These are phyloP conservation scores for Lepus timidus DNA, from an alignment of 2,113 vertebrate genomes.

Conservation along the genomic window DNA sequence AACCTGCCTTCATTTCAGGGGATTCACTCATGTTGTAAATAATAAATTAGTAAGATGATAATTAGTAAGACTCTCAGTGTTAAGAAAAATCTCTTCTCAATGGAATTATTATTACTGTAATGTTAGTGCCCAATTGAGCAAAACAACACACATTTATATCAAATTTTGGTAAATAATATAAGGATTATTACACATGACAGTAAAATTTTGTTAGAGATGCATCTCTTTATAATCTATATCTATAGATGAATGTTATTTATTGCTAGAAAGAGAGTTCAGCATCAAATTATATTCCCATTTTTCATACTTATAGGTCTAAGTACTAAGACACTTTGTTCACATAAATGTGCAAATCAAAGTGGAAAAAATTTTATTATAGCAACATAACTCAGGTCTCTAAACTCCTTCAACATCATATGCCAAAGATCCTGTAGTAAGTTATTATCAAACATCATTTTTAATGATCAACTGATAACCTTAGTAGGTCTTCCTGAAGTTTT, in stretches of 20 bases:
- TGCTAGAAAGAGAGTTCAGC: constrained; percentile 32
- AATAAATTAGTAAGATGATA: background rate
- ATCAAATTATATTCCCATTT: constrained; percentile 37
- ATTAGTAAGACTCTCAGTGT: background rate
- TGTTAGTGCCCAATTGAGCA: constrained; percentile 1
- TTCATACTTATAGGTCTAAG: constrained; percentile 37
- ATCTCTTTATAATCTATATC: constrained; percentile 3
- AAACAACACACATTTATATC: constrained; percentile 27
- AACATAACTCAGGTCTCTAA: constrained; percentile 21
- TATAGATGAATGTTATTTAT: constrained; percentile 44
- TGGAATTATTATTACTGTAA: constrained; percentile 36
- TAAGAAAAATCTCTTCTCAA: constrained; percentile 36
- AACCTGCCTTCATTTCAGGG: background rate
- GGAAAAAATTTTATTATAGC: constrained; percentile 39
- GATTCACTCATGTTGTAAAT: background rate
- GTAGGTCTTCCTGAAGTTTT: constrained; percentile 21
- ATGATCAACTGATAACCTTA: constrained; percentile 37
- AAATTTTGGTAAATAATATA: constrained; percentile 36
- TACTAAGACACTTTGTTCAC: constrained; percentile 18
- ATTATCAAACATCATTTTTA: constrained; percentile 49
- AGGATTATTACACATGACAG: constrained; percentile 51
- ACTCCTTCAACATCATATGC: background rate
- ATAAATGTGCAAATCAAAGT: constrained; percentile 40
- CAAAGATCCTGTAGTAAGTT: constrained; percentile 15
- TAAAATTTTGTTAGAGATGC: constrained; percentile 43